A percentile compares a stretch with the other conserved stretches of the same genome.
Conservation (phyloP, 2,888 invertebrate genomes). For the Oxytorus armatus region DNA sequence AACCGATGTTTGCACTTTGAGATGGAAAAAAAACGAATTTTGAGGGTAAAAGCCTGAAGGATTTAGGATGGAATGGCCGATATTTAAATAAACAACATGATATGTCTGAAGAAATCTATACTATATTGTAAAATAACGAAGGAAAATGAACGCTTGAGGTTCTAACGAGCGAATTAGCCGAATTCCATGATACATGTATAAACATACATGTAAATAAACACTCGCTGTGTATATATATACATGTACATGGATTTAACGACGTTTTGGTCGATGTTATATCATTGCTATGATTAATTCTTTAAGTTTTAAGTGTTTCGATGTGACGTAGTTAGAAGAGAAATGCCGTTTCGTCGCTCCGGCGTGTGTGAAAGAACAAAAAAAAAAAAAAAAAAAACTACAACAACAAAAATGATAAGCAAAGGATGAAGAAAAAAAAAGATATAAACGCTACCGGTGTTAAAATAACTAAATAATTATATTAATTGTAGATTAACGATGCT, state of each 20-base stretch:
- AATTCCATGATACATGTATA: constrained; percentile 43
- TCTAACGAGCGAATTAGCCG: constrained; percentile 37
- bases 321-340: constrained; percentile 67
- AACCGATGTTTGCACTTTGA: neutral
- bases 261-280: constrained; percentile 72
- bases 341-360: constrained; percentile 64
- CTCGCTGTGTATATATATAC: constrained; percentile 31
- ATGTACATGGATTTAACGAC: constrained; percentile 53
- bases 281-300: constrained; percentile 69
- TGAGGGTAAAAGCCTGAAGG: neutral
- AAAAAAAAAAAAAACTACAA: too few relatives aligned
- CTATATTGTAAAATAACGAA: constrained; percentile 53
- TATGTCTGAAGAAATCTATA: constrained; percentile 48
- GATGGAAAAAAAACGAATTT: neutral
- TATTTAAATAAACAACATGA: constrained; percentile 25
- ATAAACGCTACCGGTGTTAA: constrained; percentile 73
- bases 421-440: constrained; percentile 11
- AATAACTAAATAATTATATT: constrained; percentile 72
- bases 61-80: neutral
- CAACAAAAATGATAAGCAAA: too few relatives aligned
- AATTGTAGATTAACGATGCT: constrained; percentile 67
- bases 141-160: constrained; percentile 10
- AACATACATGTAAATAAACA: constrained; percentile 49
- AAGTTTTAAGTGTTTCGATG: constrained; percentile 73
- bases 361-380: constrained; percentile 11